Percentiles rank a stretch among this genome's conserved stretches.
These are phyloP conservation scores for Calliopum simillimum DNA, from an alignment of 2,888 invertebrate genomes.

Conservation along the genomic window DNA sequence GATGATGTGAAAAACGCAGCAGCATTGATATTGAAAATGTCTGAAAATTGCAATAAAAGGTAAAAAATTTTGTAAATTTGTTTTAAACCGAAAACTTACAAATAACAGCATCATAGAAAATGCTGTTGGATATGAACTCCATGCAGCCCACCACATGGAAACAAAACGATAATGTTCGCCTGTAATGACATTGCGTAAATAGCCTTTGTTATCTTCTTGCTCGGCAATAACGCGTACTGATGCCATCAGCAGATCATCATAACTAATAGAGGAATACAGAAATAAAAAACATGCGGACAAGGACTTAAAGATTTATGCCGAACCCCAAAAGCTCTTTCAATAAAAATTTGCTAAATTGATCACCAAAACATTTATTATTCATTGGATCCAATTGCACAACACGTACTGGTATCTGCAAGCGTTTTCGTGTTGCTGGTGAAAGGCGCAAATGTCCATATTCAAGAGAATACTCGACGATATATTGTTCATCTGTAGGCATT, in stretches of 20 bases:
- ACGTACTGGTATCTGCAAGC: constrained; percentile 91
- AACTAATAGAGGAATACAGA: constrained; percentile 64
- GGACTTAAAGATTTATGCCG: constrained; percentile 1
- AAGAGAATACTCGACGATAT: constrained; percentile 96
- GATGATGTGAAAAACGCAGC: constrained; percentile 98
- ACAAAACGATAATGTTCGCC: constrained; percentile 99
- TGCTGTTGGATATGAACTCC: constrained; percentile 94
- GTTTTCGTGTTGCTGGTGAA: constrained; percentile 85
- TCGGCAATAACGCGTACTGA: constrained; percentile 96
- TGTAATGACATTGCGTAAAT: constrained; percentile 94
- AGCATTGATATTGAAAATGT: constrained; percentile 98
- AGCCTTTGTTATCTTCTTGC: constrained; percentile 96
- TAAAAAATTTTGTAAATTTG: constrained; percentile 74
- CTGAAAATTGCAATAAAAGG: constrained; percentile 76
- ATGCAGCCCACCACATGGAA: constrained; percentile 95
- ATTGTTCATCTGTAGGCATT: constrained; percentile 81
- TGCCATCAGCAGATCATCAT: constrained; percentile 97
- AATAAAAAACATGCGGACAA: background rate
- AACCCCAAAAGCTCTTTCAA: constrained; percentile 90
- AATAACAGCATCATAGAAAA: constrained; percentile 98
- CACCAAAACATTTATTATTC: constrained; percentile 93
- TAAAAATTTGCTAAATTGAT: constrained; percentile 88
- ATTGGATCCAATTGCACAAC: constrained; percentile 89
- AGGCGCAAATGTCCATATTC: constrained; percentile 96
- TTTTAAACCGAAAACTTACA: constrained; percentile 77